Evolutionary conservation across 1,140 invertebrate genomes (phyloP).

Genomic region (Trachymyrmex cornetzi): DNA sequence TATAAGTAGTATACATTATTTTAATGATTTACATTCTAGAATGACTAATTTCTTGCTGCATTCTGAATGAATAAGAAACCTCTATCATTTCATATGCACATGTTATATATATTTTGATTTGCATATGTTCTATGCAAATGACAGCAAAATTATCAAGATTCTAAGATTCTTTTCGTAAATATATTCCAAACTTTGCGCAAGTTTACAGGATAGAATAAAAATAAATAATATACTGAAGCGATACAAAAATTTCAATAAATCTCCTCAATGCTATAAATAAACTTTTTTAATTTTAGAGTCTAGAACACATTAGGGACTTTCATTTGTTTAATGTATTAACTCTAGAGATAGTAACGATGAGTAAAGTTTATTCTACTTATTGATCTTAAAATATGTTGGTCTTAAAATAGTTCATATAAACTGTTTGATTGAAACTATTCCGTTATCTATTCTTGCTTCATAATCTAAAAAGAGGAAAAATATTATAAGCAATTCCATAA

Average conservation of each 20-base stretch:
- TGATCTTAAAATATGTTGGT: not conserved
- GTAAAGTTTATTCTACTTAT: not conserved
- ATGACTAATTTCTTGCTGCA: conserved; percentile 73
- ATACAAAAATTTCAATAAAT: conserved; percentile 1
- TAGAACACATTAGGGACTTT: conserved; percentile 40
- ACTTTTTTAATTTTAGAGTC: not conserved
- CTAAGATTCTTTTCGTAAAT: conserved; percentile 3
- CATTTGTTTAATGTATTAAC: conserved; percentile 36
- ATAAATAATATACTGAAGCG: not conserved
- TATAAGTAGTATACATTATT: conserved; percentile 13
- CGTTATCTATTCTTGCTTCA: not conserved
- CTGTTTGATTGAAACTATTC: not conserved
- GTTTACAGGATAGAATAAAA: conserved; percentile 1
- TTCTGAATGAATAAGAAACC: conserved; percentile 67
- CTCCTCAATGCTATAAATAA: not conserved
- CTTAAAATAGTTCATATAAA: not conserved
- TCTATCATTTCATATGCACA: not conserved
- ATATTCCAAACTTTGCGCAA: not conserved
- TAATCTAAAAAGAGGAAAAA: not conserved
- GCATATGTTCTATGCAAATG: not conserved
- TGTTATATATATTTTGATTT: conserved; percentile 11
- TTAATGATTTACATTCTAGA: conserved; percentile 59
- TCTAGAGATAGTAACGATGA: conserved; percentile 3
- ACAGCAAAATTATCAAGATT: not conserved
- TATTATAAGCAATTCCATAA: not conserved